A percentile compares a stretch with the other conserved stretches of the same genome.
Conservation (phyloP, 2,113 vertebrate species). For the Nettapus auritus region DNA sequence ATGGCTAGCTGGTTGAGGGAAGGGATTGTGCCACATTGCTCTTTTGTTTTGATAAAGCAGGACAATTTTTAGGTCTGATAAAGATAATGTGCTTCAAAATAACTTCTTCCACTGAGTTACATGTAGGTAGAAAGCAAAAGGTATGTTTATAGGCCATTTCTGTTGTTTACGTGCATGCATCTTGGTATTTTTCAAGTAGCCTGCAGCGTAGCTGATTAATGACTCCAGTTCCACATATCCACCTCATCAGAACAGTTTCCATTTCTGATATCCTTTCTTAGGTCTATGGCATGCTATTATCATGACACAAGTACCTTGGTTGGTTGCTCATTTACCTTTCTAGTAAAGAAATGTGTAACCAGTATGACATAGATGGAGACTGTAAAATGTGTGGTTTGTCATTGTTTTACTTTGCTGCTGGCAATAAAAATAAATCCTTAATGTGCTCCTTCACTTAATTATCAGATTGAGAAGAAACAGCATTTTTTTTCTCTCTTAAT, state of each 20-base stretch:
- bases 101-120: not conserved
- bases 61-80: not conserved
- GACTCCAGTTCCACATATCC: not conserved
- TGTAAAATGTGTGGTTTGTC: not conserved
- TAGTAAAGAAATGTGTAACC: not conserved
- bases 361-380: not conserved
- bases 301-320: not conserved
- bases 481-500: rapidly evolving
- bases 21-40: too few species aligned
- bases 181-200: rapidly evolving
- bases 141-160: not conserved
- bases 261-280: not conserved
- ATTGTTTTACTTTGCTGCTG: not conserved
- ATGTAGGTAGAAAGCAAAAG: not conserved
- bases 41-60: not conserved
- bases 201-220: not conserved
- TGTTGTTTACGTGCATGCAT: not conserved
- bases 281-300: not conserved
- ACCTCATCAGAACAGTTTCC: not conserved
- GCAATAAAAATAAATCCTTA: not conserved
- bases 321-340: not conserved
- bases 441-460: not conserved
- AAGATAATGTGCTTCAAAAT: not conserved
- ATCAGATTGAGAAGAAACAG: not conserved
- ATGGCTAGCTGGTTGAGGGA: too few species aligned